These are phyloP conservation scores for Collichthys lucidus DNA, from an alignment of 2,113 vertebrate species.

Conservation along the genomic window DNA sequence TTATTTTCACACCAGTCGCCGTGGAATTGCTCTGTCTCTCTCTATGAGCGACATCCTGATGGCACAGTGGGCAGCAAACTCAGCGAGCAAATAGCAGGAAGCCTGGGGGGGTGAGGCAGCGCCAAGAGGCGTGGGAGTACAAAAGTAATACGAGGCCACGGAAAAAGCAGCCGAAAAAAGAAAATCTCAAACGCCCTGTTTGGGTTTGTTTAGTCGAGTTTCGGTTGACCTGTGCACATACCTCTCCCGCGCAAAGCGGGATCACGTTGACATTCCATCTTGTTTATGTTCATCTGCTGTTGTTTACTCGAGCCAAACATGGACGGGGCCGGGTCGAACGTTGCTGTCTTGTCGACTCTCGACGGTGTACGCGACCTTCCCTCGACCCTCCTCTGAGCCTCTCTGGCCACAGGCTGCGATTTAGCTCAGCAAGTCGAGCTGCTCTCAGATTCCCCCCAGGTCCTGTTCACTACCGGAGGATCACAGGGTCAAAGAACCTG, in stretches of 20 bases:
- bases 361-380: constrained; percentile 57
- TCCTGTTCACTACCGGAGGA: constrained; percentile 30
- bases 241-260: constrained; percentile 22
- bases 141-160: constrained; percentile 42
- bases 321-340: constrained; percentile 14
- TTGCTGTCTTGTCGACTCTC: constrained; percentile 56
- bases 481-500: constrained; percentile 57
- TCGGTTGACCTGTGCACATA: constrained; percentile 19
- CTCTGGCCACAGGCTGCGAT: constrained; percentile 12
- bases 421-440: constrained; percentile 39
- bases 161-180: constrained; percentile 47
- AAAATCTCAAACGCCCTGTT: constrained; percentile 23
- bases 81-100: constrained; percentile 1
- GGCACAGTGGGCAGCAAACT: constrained; percentile 45
- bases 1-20: constrained; percentile 65
- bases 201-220: constrained; percentile 25
- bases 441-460: constrained; percentile 46
- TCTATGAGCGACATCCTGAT: constrained; percentile 66
- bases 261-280: constrained; percentile 56
- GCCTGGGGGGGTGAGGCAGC: not conserved
- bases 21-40: constrained; percentile 71
- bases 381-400: constrained; percentile 32
- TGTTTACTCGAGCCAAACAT: constrained; percentile 67
- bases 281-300: constrained; percentile 57
- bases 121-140: constrained; percentile 10